A percentile compares a stretch with the other conserved stretches of the same genome.
phyloP scores from a whole-genome alignment of 2,113 vertebrate genomes.

The Percina caprodes region DNA sequence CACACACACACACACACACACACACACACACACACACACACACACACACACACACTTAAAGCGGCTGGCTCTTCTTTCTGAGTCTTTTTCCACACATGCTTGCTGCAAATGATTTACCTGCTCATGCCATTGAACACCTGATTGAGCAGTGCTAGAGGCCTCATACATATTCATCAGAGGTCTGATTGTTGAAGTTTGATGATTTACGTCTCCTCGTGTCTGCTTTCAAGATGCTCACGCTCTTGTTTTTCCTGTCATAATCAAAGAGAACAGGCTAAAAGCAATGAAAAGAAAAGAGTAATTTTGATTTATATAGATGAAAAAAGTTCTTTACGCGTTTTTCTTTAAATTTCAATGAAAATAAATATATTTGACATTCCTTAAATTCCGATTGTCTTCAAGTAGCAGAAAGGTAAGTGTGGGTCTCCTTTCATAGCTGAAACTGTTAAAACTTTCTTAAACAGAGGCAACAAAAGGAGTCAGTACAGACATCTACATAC shows the following conservation, averaged over 20 bases:
- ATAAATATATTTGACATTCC: background rate
- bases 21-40: no score
- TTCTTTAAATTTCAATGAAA: background rate
- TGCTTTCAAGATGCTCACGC: conserved; percentile 27
- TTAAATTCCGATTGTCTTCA: background rate
- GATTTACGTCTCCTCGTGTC: conserved; percentile 28
- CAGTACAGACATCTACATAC: no score
- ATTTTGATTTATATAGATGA: background rate
- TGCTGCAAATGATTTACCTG: conserved; percentile 47
- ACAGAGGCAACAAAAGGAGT: background rate
- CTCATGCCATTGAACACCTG: conserved; percentile 19
- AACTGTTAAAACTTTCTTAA: background rate
- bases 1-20: no score
- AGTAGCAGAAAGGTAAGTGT: background rate
- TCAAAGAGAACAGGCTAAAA: background rate
- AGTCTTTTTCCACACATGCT: conserved; percentile 1
- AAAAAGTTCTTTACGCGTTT: background rate
- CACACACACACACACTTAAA: background rate
- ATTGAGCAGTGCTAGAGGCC: conserved; percentile 23
- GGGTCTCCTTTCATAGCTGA: background rate
- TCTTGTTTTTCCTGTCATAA: conserved; percentile 9
- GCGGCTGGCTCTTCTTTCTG: conserved; percentile 18
- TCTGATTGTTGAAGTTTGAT: conserved; percentile 41
- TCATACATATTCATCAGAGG: conserved; percentile 54
- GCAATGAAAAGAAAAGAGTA: background rate